A percentile compares a stretch with the other conserved stretches of the same genome.
These are phyloP conservation scores for Pentalonia nigronervosa DNA, from an alignment of 1,140 invertebrate genomes.

Conservation along the genomic window DNA sequence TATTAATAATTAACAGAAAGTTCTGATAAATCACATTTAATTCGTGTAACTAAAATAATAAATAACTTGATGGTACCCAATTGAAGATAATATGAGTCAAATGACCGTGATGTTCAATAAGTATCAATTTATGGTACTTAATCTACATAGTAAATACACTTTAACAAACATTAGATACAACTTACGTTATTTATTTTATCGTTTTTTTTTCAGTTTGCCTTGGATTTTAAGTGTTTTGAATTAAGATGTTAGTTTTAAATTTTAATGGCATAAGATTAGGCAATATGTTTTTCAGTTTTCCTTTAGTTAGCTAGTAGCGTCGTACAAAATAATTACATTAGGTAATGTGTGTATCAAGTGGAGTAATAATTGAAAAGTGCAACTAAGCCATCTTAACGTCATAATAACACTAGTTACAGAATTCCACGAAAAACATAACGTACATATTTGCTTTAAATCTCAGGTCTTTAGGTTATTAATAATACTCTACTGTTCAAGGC, in stretches of 20 bases:
- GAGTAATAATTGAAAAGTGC: neutral
- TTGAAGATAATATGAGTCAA: neutral
- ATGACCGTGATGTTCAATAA: neutral
- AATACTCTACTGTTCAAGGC: neutral
- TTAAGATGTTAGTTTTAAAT: neutral
- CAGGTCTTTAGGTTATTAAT: constrained; percentile 22
- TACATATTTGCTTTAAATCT: constrained; percentile 16
- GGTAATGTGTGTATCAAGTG: neutral
- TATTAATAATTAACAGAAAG: neutral
- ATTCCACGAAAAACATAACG: neutral
- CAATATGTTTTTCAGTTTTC: neutral
- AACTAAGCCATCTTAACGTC: neutral
- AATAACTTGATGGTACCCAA: neutral
- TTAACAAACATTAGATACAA: neutral
- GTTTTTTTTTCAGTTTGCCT: neutral
- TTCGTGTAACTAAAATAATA: neutral
- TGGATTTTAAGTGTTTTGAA: neutral
- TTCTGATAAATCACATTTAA: neutral
- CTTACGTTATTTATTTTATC: neutral
- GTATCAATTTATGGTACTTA: neutral
- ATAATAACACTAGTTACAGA: constrained; percentile 16
- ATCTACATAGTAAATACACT: neutral
- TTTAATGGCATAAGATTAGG: neutral
- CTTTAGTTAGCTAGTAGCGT: neutral
- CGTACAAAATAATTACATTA: neutral